Base-by-base conservation (phyloP, 2,113 vertebrate species). In the Myocastor coypus region DNA sequence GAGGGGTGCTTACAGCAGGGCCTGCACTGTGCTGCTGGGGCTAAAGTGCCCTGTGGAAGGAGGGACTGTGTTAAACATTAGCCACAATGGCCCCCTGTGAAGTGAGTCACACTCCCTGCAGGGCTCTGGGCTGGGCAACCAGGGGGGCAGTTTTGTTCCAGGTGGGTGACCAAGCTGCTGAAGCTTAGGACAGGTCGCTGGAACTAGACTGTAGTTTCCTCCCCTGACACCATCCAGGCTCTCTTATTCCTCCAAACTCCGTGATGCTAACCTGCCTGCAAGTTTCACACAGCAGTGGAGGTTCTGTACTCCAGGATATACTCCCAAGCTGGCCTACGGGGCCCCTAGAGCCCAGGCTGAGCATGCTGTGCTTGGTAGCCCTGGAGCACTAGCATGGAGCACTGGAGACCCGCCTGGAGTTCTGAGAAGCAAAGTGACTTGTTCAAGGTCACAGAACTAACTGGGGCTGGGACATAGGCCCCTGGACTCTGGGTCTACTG, bases 1-100 rank as follows among this genome's bases (percentile, higher is more conserved):
- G n/a, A 46, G 55, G 84, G 1, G 11, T 1, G 3, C 14, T 42
- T 55, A 19, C 40, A 75, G 87, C 28, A 52, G 68, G 52, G 87
- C 61, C 42, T 42, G 89, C 0, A 3, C 73, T 68, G 50, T 37
- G 50, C 69, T 32, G 30, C 81, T 0, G 8, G 68, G 92, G 91
- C 87, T 87, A 92, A 86, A 94, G 91, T 57, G 93, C 75, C 83
- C 28, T 2, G 37, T 6, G 3, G 66, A 63, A 63, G 95, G 89
- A 84, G 96, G 64, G 59, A 77, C 57, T 32, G 5, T 1, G 89
- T 97, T 97, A 97, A 97, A 96, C 77, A 75, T 97, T 97, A 97
- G 89, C 97, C 83, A 83, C 59, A 57, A 46, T 88, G 97, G 92
- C 95, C 97, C 97, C 97, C 97, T 46, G 16, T 81, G 59, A 87